Base-by-base conservation (phyloP, 2,113 vertebrate species). In the Zosterops borbonicus region DNA sequence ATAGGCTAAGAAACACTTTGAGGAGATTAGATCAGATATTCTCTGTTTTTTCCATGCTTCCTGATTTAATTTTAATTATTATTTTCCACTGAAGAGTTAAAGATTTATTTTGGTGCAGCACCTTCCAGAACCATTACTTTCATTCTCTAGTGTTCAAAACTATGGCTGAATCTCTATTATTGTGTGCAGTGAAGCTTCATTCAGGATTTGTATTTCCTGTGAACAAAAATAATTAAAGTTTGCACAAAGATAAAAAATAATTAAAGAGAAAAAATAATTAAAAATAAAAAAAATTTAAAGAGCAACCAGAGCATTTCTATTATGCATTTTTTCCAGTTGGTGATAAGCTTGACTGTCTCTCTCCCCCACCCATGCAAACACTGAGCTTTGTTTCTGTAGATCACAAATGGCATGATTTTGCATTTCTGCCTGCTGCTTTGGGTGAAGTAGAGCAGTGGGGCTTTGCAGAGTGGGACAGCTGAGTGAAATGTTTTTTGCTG, bases 361-460 rank as follows among this genome's bases (percentile, higher is more conserved):
- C 68, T 95, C 68, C 88, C 33, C 80, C 73, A 81, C 83, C 76
- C 90, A 89, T 90, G 90, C 87, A 91, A 91, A 94, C 86, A 60
- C 4, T 41, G 49, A 90, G 28, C 90, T 88, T 82, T 94, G 53
- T 79, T 88, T 90, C 91, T 93, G 67, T 47, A 56, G 60, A 56
- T 94, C 42, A 75, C 79, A 94, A 90, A 90, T 87, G 71, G 23
- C 76, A 75, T 75, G 83, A 90, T 95, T 97, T 96, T 96, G 94
- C 95, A 96, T 97, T 96, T 96, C 71, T 95, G 87, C 64, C 50
- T 74, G 73, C 83, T 86, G 64, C n/a, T 83, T 83, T 74, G 82
- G 59, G 59, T 77, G 47, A 90, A 93, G 64, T 80, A 83, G 50
- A 80, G 79, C 90, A 73, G 25, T 75, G 52, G 83, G 68, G 76